phyloP scores from a whole-genome alignment of 2,888 invertebrate species.

The Nephrotoma flavescens region DNA sequence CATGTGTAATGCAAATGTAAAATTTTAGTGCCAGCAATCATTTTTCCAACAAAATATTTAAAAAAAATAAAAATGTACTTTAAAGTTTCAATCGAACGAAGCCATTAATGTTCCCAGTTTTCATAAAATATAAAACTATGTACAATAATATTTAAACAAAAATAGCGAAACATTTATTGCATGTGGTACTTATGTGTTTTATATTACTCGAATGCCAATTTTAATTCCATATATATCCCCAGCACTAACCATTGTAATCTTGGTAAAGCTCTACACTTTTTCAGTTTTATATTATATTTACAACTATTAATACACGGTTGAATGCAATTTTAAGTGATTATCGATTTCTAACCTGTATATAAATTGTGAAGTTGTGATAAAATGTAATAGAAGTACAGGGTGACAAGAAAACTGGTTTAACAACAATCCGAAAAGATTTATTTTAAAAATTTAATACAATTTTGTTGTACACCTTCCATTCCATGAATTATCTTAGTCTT shows the following conservation, averaged over 20 bases:
- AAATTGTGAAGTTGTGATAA: neutral
- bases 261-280: neutral
- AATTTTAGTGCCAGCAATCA: too few species aligned
- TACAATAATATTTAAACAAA: neutral
- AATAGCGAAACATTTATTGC: neutral
- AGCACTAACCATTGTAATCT: neutral
- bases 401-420: too few species aligned
- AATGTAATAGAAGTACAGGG: too few species aligned
- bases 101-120: neutral
- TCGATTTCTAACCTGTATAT: neutral
- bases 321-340: neutral
- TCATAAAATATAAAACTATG: neutral
- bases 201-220: neutral
- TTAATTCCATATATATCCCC: neutral
- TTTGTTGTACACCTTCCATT: too few species aligned
- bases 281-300: neutral
- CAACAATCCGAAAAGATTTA: too few species aligned
- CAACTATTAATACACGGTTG: neutral
- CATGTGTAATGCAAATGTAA: too few species aligned
- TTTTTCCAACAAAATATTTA: too few species aligned
- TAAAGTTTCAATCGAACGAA: neutral
- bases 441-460: too few species aligned
- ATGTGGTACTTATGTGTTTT: neutral
- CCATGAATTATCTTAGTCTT: too few species aligned
- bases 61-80: neutral